phyloP scores from a whole-genome alignment of 1,140 invertebrate species.

The Lasaia peninsularis region DNA sequence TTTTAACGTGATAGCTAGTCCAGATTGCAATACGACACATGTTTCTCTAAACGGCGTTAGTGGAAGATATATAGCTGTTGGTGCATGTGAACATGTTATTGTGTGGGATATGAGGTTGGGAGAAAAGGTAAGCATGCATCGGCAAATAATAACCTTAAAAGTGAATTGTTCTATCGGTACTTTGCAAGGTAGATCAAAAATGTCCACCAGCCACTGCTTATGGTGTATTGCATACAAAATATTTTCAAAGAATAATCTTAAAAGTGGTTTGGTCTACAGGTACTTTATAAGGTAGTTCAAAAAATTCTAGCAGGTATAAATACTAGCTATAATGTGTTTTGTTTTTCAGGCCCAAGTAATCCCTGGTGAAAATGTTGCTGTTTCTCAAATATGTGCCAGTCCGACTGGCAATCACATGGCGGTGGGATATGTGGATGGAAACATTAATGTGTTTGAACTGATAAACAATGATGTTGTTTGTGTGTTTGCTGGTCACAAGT shows the following conservation, averaged over 20 bases:
- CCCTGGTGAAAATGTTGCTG: slow-evolving; percentile 86
- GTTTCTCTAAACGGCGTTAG: slow-evolving; percentile 85
- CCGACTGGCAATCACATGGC: slow-evolving; percentile 88
- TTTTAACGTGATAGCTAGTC: slow-evolving; percentile 92
- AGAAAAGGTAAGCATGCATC: slow-evolving; percentile 84
- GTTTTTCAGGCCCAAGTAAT: slow-evolving; percentile 82
- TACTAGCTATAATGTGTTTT: slow-evolving; percentile 9
- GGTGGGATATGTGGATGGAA: slow-evolving; percentile 94
- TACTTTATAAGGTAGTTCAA: too few species aligned
- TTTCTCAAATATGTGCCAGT: slow-evolving; percentile 84
- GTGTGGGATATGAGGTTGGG: slow-evolving; percentile 95
- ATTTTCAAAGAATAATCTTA: neutral
- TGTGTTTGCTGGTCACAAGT: slow-evolving; percentile 93
- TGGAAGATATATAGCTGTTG: slow-evolving; percentile 90
- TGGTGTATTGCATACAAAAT: too few species aligned
- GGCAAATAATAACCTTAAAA: neutral
- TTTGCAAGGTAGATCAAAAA: too few species aligned
- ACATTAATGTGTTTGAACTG: slow-evolving; percentile 89
- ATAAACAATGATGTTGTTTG: slow-evolving; percentile 83
- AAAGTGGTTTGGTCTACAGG: neutral
- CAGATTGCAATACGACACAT: slow-evolving; percentile 87
- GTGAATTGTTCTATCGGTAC: neutral
- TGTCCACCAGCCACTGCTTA: too few species aligned
- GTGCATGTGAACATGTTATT: slow-evolving; percentile 94
- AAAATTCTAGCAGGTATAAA: too few species aligned